phyloP scores from a whole-genome alignment of 2,888 invertebrate genomes.

The Eremobia ochroleuca region DNA sequence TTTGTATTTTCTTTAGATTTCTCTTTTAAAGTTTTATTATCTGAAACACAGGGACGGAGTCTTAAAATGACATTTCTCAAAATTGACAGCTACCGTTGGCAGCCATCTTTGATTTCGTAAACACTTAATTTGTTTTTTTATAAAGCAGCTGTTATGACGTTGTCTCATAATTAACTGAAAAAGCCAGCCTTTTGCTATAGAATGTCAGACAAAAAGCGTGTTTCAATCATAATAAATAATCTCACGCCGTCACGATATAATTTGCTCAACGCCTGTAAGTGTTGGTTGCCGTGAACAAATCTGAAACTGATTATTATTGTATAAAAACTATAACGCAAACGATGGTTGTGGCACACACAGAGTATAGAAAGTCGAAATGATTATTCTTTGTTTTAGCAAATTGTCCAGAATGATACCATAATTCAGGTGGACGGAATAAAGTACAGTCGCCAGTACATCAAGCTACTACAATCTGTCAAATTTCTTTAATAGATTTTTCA shows the following conservation, averaged over 20 bases:
- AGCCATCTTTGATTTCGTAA: slow-evolving; percentile 28
- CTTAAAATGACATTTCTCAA: background rate
- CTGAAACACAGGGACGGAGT: too few species aligned
- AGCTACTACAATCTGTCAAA: too few species aligned
- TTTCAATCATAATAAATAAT: slow-evolving; percentile 54
- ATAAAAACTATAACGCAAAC: slow-evolving; percentile 59
- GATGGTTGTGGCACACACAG: slow-evolving; percentile 45
- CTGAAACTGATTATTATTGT: slow-evolving; percentile 67
- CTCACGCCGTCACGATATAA: slow-evolving; percentile 64
- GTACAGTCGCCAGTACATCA: too few species aligned
- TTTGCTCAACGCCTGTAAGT: slow-evolving; percentile 56
- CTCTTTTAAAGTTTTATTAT: background rate
- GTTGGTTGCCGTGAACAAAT: slow-evolving; percentile 47
- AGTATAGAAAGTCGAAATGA: slow-evolving; percentile 1
- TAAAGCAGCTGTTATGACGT: slow-evolving; percentile 7
- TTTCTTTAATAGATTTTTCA: too few species aligned
- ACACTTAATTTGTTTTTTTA: slow-evolving; percentile 8
- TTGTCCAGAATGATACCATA: too few species aligned
- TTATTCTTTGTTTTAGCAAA: background rate
- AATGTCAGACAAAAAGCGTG: slow-evolving; percentile 54
- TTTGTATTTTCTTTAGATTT: background rate
- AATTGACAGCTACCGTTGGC: background rate
- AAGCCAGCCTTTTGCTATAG: slow-evolving; percentile 42
- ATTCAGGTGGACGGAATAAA: too few species aligned
- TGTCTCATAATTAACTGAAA: slow-evolving; percentile 46